phyloP scores from a whole-genome alignment of 1,140 invertebrate species.

The Drosophila simulans region DNA sequence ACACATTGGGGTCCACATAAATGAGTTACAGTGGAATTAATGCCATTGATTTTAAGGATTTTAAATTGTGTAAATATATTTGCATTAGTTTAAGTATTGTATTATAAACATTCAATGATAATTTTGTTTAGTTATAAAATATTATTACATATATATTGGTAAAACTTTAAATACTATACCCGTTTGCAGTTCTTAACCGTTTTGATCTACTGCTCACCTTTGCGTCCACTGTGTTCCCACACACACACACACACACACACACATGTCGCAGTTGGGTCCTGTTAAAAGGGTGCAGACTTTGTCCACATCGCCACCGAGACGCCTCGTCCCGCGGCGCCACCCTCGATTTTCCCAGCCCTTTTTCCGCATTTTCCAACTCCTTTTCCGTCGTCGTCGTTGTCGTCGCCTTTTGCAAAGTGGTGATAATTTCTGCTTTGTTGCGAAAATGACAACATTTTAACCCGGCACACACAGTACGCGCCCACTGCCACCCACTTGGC shows the following conservation, averaged over 20 bases:
- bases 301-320: constrained; percentile 28
- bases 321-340: not conserved
- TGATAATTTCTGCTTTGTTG: constrained; percentile 83
- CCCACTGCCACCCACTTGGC: constrained; percentile 4
- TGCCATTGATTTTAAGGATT: no score
- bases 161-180: no score
- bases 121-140: no score
- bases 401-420: constrained; percentile 80
- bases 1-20: constrained; percentile 13
- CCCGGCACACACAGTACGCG: constrained; percentile 30
- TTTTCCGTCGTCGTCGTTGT: constrained; percentile 44
- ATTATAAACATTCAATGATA: no score
- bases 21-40: constrained; percentile 7
- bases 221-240: constrained; percentile 9
- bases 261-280: constrained; percentile 16
- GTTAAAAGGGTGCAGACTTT: constrained; percentile 46
- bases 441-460: constrained; percentile 81
- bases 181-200: not conserved
- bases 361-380: constrained; percentile 37
- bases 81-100: no score
- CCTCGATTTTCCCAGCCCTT: constrained; percentile 4
- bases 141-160: no score
- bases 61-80: no score
- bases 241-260: not conserved
- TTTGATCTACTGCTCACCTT: not conserved